Conservation (phyloP, 2,888 invertebrate genomes). For the Agrotis segetum region DNA sequence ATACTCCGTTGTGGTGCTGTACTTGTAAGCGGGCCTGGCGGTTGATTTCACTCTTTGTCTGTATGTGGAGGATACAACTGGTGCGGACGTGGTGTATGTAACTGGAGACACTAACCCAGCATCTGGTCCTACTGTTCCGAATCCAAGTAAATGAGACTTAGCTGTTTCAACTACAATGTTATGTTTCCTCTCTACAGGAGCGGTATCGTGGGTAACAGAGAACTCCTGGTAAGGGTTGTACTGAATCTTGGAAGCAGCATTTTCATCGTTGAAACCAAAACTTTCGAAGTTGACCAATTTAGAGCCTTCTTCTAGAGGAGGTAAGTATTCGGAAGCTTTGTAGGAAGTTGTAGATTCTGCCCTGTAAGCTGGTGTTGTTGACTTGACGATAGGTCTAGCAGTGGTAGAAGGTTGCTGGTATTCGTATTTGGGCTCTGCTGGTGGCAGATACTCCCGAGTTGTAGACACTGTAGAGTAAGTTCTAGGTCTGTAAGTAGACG, state of each 20-base stretch:
- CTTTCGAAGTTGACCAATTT: constrained; percentile 75
- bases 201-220: constrained; percentile 64
- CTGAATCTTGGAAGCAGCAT: constrained; percentile 67
- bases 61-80: constrained; percentile 75
- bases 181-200: constrained; percentile 79
- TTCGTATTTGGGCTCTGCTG: constrained; percentile 60
- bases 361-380: constrained; percentile 75
- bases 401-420: constrained; percentile 75
- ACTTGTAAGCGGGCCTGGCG: constrained; percentile 71
- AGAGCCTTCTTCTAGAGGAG: constrained; percentile 73
- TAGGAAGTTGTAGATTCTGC: constrained; percentile 77
- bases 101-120: constrained; percentile 83
- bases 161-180: constrained; percentile 86
- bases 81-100: constrained; percentile 79
- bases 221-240: constrained; percentile 81
- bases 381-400: constrained; percentile 72
- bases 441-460: constrained; percentile 73
- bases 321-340: constrained; percentile 79
- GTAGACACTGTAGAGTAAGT: constrained; percentile 76
- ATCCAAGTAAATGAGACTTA: constrained; percentile 85
- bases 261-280: constrained; percentile 71
- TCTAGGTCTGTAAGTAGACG: constrained; percentile 78
- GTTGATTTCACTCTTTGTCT: constrained; percentile 75
- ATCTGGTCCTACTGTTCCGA: constrained; percentile 86
- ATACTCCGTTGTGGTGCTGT: constrained; percentile 77